Evolutionary conservation across 2,888 invertebrate species (phyloP).

Genomic region (Syrista parreyssii): DNA sequence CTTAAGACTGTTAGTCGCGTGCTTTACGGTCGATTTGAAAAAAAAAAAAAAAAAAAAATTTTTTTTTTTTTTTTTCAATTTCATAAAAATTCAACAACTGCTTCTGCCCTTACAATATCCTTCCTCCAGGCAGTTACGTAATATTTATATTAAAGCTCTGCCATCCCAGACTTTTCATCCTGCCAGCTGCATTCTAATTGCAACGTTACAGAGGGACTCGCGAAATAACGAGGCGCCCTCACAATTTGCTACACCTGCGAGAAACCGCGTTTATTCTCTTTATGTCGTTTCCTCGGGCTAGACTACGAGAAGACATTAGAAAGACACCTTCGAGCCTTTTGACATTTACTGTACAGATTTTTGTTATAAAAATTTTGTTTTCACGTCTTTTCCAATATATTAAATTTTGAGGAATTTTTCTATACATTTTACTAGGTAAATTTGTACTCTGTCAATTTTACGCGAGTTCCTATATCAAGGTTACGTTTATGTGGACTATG

Average conservation of each 20-base stretch:
- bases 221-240: background rate
- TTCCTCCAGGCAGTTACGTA: background rate
- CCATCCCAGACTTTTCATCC: background rate
- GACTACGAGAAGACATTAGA: background rate
- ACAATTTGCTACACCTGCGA: background rate
- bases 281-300: background rate
- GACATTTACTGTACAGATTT: background rate
- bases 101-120: background rate
- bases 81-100: background rate
- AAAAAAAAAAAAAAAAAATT: too few relatives aligned
- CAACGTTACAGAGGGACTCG: background rate
- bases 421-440: background rate
- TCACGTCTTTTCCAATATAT: too few relatives aligned
- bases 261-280: background rate
- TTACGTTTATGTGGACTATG: background rate
- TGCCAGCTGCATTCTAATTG: background rate
- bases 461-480: background rate
- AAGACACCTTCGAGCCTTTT: background rate
- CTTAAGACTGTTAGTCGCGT: background rate
- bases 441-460: background rate
- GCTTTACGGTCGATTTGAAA: background rate
- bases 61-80: background rate
- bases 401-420: background rate
- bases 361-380: background rate
- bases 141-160: background rate